These are phyloP conservation scores for Perodicticus potto DNA, from an alignment of 2,797 vertebrate genomes.

Conservation along the genomic window DNA sequence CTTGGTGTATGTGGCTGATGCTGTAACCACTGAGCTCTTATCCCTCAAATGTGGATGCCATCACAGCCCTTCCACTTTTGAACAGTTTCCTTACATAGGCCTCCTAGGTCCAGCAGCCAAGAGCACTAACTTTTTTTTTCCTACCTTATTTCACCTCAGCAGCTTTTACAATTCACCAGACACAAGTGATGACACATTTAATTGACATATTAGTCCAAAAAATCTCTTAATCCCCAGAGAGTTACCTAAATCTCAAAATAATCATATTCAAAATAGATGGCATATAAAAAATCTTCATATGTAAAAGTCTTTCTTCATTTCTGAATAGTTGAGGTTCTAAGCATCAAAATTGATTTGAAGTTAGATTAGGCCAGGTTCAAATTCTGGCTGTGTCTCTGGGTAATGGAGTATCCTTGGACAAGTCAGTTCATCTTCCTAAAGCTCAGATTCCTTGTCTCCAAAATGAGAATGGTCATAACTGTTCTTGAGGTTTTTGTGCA, in stretches of 20 bases:
- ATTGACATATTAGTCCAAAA: slow-evolving; percentile 15
- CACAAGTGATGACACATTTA: slow-evolving; percentile 2
- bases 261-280: slow-evolving; percentile 57
- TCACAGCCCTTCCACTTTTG: background rate
- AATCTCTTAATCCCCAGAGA: background rate
- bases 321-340: background rate
- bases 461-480: background rate
- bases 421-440: slow-evolving; percentile 1
- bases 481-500: background rate
- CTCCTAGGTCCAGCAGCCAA: background rate
- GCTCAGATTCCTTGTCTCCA: slow-evolving; percentile 24
- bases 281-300: slow-evolving; percentile 1
- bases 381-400: background rate
- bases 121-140: background rate
- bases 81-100: background rate
- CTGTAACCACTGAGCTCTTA: background rate
- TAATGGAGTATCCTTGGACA: background rate
- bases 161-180: background rate
- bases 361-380: background rate
- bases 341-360: background rate
- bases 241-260: slow-evolving; percentile 14
- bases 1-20: no score
- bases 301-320: slow-evolving; percentile 22
- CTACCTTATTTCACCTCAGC: background rate
- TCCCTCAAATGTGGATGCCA: background rate